Conservation (phyloP, 2,113 vertebrate species). For the Gopherus flavomarginatus region DNA sequence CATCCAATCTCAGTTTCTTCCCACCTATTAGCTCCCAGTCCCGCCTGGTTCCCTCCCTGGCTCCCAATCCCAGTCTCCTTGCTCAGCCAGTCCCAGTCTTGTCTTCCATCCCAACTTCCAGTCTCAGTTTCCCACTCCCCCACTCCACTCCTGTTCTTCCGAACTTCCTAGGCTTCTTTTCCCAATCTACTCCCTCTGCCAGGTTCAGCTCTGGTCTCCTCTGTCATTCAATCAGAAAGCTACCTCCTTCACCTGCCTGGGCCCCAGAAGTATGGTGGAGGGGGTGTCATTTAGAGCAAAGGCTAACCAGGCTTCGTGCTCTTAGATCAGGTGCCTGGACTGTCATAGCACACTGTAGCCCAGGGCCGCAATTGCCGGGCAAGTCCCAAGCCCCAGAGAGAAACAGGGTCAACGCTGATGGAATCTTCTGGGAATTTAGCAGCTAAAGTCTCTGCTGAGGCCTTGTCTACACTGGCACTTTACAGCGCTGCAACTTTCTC, state of each 20-base stretch:
- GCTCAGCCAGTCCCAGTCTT: neutral
- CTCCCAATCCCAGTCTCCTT: neutral
- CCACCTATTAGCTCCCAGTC: neutral
- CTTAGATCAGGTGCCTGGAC: neutral
- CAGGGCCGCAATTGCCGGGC: neutral
- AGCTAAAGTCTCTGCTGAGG: too few relatives aligned
- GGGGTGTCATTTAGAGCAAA: too few relatives aligned
- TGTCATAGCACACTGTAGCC: neutral
- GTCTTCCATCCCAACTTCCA: neutral
- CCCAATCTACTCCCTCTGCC: neutral
- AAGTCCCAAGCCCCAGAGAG: neutral
- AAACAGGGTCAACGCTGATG: neutral
- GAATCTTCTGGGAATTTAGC: neutral
- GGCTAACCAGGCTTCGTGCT: neutral
- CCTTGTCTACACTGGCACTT: too few relatives aligned
- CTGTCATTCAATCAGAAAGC: neutral
- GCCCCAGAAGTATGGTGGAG: too few relatives aligned
- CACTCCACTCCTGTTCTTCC: neutral
- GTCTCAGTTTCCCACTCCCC: neutral
- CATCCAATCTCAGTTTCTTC: neutral
- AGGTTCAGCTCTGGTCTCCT: neutral
- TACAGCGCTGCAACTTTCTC: too few relatives aligned
- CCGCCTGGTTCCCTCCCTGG: neutral
- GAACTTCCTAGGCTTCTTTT: neutral
- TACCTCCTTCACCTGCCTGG: neutral